These are phyloP conservation scores for Aphelinus certus DNA, from an alignment of 1,140 invertebrate species.

Conservation along the genomic window DNA sequence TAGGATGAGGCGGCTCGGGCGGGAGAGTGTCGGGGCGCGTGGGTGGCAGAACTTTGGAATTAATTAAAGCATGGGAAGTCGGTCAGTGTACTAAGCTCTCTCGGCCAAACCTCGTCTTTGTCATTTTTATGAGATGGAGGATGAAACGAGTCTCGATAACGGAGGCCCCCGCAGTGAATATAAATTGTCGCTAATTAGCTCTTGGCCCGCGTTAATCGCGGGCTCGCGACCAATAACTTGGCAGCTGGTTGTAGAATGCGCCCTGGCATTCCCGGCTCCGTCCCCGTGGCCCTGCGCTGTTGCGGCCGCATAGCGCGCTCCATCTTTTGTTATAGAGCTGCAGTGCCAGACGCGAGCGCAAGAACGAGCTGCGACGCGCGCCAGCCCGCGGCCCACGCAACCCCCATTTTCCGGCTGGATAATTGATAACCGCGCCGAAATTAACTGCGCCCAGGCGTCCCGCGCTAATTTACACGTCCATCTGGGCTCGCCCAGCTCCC, in stretches of 20 bases:
- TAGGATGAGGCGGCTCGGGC: background rate
- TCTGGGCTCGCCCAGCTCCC: background rate
- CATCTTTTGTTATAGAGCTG: constrained; percentile 13
- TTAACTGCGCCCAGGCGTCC: background rate
- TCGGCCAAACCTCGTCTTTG: background rate
- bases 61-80: constrained; percentile 37
- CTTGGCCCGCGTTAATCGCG: constrained; percentile 39
- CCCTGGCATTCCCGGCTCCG: background rate
- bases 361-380: background rate
- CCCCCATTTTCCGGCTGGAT: too few relatives aligned
- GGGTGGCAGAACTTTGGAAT: constrained; percentile 30
- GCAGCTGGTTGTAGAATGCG: background rate
- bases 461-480: constrained; percentile 23
- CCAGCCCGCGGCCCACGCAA: too few relatives aligned
- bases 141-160: constrained; percentile 34
- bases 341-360: background rate
- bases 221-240: background rate
- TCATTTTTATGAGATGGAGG: background rate
- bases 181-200: constrained; percentile 45
- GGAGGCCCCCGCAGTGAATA: constrained; percentile 38
- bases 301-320: background rate
- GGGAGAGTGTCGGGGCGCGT: background rate
- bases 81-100: constrained; percentile 19
- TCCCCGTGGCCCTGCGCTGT: too few relatives aligned
- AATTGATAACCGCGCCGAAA: constrained; percentile 21